Percentiles rank a stretch among this genome's conserved stretches.
Evolutionary conservation across 1,140 invertebrate species (phyloP).

Genomic region (Oedothorax gibbosus): DNA sequence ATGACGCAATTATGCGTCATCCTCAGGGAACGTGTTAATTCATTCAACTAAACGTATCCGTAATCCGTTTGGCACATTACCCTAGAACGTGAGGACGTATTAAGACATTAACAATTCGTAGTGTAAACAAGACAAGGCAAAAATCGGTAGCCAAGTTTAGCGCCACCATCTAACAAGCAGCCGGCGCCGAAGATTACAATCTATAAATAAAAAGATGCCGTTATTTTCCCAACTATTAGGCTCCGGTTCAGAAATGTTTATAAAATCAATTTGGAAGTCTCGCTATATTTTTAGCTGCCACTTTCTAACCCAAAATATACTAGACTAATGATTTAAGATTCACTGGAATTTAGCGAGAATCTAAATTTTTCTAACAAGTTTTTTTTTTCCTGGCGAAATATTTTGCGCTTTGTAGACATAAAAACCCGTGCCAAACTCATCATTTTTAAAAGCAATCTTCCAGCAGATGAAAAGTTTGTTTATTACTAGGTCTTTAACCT

Average conservation of each 20-base stretch:
- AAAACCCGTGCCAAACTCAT: too few species aligned
- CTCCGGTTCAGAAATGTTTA: constrained; percentile 29
- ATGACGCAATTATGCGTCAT: too few species aligned
- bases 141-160: constrained; percentile 24
- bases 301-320: neutral
- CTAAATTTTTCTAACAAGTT: neutral
- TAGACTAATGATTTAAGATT: constrained; percentile 9
- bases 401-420: too few species aligned
- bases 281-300: constrained; percentile 23
- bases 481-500: too few species aligned
- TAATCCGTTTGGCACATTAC: neutral
- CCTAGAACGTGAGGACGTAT: neutral
- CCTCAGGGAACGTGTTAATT: too few species aligned
- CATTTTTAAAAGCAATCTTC: too few species aligned
- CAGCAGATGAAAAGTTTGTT: too few species aligned
- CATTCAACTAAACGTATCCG: too few species aligned
- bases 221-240: constrained; percentile 37
- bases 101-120: constrained; percentile 24
- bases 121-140: constrained; percentile 17
- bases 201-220: constrained; percentile 42
- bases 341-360: constrained; percentile 6
- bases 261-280: constrained; percentile 36
- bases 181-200: constrained; percentile 18
- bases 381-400: too few species aligned
- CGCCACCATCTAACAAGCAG: neutral